phyloP scores from a whole-genome alignment of 2,113 vertebrate species.

The Acanthochromis polyacanthus region DNA sequence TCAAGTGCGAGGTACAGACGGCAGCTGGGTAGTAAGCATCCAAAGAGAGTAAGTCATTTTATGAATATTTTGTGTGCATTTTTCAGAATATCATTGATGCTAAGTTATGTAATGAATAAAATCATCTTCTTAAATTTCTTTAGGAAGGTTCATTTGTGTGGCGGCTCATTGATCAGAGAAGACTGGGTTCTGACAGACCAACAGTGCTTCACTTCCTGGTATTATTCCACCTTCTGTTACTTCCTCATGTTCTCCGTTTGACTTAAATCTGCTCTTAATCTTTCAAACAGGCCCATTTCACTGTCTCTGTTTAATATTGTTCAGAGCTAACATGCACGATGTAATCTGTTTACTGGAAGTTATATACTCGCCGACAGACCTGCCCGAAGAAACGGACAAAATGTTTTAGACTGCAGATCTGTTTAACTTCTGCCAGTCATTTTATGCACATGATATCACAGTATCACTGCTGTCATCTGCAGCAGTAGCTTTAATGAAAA shows the following conservation, averaged over 20 bases:
- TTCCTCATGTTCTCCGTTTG: not conserved
- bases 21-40: slow-evolving; percentile 96
- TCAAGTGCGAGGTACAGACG: slow-evolving; percentile 89
- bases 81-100: not conserved
- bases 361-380: not conserved
- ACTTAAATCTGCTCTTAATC: not conserved
- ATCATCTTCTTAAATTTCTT: slow-evolving; percentile 14
- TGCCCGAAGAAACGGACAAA: slow-evolving; percentile 10
- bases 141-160: slow-evolving; percentile 94
- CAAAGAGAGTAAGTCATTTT: slow-evolving; percentile 90
- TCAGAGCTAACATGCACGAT: slow-evolving; percentile 28
- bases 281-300: not conserved
- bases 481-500: slow-evolving; percentile 37
- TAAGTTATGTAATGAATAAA: not conserved
- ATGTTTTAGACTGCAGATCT: slow-evolving; percentile 9
- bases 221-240: slow-evolving; percentile 50
- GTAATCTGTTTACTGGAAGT: slow-evolving; percentile 51
- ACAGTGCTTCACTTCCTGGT: slow-evolving; percentile 97
- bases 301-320: not conserved
- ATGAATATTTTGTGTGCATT: not conserved
- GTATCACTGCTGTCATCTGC: slow-evolving; percentile 29
- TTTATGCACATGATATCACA: slow-evolving; percentile 8
- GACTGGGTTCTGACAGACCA: slow-evolving; percentile 96
- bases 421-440: slow-evolving; percentile 32
- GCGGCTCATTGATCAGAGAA: slow-evolving; percentile 94